phyloP scores from a whole-genome alignment of 2,113 vertebrate species.

The Phoxinus phoxinus region DNA sequence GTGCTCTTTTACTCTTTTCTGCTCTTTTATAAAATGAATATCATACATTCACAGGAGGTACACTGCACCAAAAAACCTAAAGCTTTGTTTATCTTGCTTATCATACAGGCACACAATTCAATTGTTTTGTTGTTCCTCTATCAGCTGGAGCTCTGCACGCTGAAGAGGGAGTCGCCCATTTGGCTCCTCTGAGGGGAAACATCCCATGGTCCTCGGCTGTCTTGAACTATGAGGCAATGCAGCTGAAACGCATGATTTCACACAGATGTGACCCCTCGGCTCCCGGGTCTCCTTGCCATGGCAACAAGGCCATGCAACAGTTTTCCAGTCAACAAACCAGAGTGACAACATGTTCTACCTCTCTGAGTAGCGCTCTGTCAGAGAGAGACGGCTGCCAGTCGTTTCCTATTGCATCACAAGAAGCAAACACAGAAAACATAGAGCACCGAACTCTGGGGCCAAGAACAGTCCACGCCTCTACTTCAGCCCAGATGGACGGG shows the following conservation, averaged over 20 bases:
- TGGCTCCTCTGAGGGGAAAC: slow-evolving; percentile 37
- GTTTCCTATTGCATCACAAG: slow-evolving; percentile 49
- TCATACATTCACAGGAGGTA: background rate
- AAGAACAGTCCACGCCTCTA: slow-evolving; percentile 25
- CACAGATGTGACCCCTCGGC: slow-evolving; percentile 59
- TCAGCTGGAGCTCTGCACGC: slow-evolving; percentile 25
- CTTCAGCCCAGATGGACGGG: slow-evolving; percentile 57
- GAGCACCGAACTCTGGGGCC: background rate
- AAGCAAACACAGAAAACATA: slow-evolving; percentile 42
- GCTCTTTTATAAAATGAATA: background rate
- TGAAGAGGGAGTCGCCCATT: slow-evolving; percentile 24
- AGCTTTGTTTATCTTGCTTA: background rate
- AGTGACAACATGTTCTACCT: slow-evolving; percentile 30
- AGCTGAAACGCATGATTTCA: slow-evolving; percentile 58
- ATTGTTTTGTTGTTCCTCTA: slow-evolving; percentile 27
- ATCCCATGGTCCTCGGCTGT: slow-evolving; percentile 33
- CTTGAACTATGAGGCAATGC: slow-evolving; percentile 61
- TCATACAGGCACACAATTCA: background rate
- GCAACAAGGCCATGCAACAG: slow-evolving; percentile 47
- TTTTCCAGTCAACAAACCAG: slow-evolving; percentile 57
- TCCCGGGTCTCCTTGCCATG: slow-evolving; percentile 45
- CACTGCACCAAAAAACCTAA: background rate
- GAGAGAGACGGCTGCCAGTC: slow-evolving; percentile 2
- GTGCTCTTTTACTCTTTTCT: background rate
- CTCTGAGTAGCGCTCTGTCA: slow-evolving; percentile 25